Percentiles rank a stretch among this genome's conserved stretches.
Conservation (phyloP, 2,888 invertebrate genomes). For the Bombylius discolor region DNA sequence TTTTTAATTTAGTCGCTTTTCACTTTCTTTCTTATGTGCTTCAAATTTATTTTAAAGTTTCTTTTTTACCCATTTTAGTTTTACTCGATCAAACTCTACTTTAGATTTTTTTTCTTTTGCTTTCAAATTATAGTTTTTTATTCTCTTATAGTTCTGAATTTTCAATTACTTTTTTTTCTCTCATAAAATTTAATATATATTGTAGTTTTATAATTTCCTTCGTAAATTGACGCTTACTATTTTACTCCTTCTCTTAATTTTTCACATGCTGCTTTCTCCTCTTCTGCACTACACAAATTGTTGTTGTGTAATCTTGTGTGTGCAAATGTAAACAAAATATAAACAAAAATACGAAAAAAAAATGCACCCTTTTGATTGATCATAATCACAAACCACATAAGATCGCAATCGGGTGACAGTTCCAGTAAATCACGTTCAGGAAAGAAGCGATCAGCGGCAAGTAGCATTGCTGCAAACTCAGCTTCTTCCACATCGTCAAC, state of each 20-base stretch:
- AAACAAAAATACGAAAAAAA: background rate
- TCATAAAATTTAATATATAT: too few species aligned
- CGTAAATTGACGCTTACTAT: conserved; percentile 9
- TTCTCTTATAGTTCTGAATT: too few species aligned
- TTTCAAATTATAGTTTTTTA: too few species aligned
- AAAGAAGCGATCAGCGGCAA: conserved; percentile 31
- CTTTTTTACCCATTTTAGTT: too few species aligned
- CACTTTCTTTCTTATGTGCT: too few species aligned
- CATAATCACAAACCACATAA: conserved; percentile 1
- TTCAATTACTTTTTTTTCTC: too few species aligned
- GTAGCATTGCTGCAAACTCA: conserved; percentile 13
- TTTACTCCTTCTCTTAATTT: conserved; percentile 11
- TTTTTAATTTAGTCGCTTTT: background rate
- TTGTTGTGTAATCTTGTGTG: too few species aligned
- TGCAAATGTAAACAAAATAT: background rate
- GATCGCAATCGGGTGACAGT: conserved; percentile 21
- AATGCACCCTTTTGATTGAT: background rate
- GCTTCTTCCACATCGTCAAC: conserved; percentile 15
- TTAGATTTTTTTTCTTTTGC: too few species aligned
- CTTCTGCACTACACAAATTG: background rate
- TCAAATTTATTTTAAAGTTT: too few species aligned
- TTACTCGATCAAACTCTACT: too few species aligned
- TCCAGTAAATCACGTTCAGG: conserved; percentile 28
- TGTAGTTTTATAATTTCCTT: background rate
- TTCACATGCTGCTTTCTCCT: conserved; percentile 16